These are phyloP conservation scores for Cylas formicarius DNA, from an alignment of 1,140 invertebrate genomes.

Conservation along the genomic window DNA sequence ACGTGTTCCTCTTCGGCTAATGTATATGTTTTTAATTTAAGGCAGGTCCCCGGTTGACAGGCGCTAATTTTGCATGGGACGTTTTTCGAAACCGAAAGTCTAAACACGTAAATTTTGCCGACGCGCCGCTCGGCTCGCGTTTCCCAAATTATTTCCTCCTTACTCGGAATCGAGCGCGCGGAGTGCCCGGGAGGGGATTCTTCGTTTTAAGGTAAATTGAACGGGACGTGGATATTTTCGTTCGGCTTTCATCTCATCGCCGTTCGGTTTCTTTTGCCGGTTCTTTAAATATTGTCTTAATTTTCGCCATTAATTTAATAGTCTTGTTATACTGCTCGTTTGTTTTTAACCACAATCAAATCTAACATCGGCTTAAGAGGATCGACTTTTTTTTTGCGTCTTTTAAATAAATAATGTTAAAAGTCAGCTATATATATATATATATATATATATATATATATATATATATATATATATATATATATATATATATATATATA, in stretches of 20 bases:
- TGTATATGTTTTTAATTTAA: constrained; percentile 29
- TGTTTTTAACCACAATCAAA: too few relatives aligned
- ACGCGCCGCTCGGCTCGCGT: constrained; percentile 24
- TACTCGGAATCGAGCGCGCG: constrained; percentile 16
- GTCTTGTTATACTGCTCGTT: too few relatives aligned
- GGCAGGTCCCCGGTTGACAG: constrained; percentile 19
- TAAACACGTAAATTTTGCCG: constrained; percentile 16
- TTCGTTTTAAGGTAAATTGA: constrained; percentile 23
- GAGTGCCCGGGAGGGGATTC: too few relatives aligned
- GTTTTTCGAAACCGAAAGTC: constrained; percentile 19
- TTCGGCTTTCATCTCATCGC: constrained; percentile 17
- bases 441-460: too few relatives aligned
- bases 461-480: too few relatives aligned
- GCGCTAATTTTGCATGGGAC: constrained; percentile 28
- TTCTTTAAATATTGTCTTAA: too few relatives aligned
- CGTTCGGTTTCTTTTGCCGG: constrained; percentile 2
- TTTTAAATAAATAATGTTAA: too few relatives aligned
- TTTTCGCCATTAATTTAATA: too few relatives aligned
- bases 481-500: too few relatives aligned
- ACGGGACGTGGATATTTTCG: constrained; percentile 24
- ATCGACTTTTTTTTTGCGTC: too few relatives aligned
- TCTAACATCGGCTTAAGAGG: too few relatives aligned
- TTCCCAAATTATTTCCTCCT: constrained; percentile 25
- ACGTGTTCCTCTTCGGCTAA: constrained; percentile 4
- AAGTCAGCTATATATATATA: too few relatives aligned